These are phyloP conservation scores for Lycaon pictus DNA, from an alignment of 2,113 vertebrate species.

Conservation along the genomic window DNA sequence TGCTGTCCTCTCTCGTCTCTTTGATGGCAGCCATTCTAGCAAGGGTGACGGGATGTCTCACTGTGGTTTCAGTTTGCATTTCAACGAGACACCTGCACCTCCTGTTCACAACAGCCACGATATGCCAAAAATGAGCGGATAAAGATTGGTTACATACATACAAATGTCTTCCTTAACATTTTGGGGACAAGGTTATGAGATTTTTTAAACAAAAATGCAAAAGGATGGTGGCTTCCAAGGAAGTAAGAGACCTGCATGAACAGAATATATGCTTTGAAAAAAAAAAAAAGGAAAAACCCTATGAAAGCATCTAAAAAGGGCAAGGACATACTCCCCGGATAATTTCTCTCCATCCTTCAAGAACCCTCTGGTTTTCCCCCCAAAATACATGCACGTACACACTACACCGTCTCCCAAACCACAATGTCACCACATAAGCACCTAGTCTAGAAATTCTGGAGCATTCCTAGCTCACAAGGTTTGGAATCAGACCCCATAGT, in stretches of 20 bases:
- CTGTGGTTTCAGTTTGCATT: rapidly evolving
- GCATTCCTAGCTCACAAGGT: neutral
- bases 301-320: neutral
- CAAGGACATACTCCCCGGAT: no score
- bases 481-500: no score
- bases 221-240: neutral
- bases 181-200: no score
- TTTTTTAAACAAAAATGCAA: neutral
- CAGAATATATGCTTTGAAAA: neutral
- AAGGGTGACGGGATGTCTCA: rapidly evolving
- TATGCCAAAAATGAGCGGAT: rapidly evolving
- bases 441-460: neutral
- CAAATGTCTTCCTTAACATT: no score
- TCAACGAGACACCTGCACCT: rapidly evolving
- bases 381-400: rapidly evolving
- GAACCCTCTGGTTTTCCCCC: rapidly evolving
- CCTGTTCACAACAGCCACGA: rapidly evolving
- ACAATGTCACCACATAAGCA: neutral
- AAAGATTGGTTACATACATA: rapidly evolving
- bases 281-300: neutral
- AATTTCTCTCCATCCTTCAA: neutral
- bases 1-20: rapidly evolving
- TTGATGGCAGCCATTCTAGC: rapidly evolving
- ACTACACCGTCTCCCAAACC: neutral
- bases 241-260: neutral